Base-by-base conservation (phyloP, 2,888 invertebrate genomes). In the Kuschelorhynchus macadamiae region DNA sequence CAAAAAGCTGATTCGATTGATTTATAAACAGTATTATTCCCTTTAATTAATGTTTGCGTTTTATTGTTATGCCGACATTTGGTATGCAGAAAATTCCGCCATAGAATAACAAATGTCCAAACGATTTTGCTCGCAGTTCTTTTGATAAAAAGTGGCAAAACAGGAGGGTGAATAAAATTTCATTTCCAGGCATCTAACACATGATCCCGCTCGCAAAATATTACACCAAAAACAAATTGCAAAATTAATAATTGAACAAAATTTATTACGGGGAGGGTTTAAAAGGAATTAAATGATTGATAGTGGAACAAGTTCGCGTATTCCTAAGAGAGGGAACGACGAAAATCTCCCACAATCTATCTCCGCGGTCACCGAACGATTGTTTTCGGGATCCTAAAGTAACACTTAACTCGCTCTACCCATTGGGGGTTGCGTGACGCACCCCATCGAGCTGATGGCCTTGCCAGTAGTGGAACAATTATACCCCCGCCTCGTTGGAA, bases 331-430 rank as follows among this genome's bases (percentile, higher is more conserved):
- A 49, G 39, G 14, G 46, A 47, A 50, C 42, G 56, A 56, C 30
- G 32, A 62, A 65, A 65, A 65, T 65, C 65, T 57, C 57, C 49
- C 65, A 52, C 57, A 57, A 65, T 65, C 57, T 65, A 57, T 65
- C 57, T n/a, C 57, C 21, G 49, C 57, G 65, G 65, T 65, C 65
- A 65, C 30, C 47, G 56, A 41, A 65, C 65, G 65, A 65, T 65
- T 65, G 65, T 65, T 65, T 65, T 65, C 36, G 25, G 21, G 55
- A 33, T 53, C 49, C 65, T 49, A 32, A 65, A 64, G 65, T 65
- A 65, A 65, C 65, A 65, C 65, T 65, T 59, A 57, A 61, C 57
- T 57, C 57, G 46, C 46, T 57, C 46, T 57, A 42, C 44, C 18
- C 44, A 50, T 14, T 17, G 52, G 52, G 61, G 21, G 50, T 61